Conservation (phyloP, 2,888 invertebrate species). For the Amiota communis region DNA sequence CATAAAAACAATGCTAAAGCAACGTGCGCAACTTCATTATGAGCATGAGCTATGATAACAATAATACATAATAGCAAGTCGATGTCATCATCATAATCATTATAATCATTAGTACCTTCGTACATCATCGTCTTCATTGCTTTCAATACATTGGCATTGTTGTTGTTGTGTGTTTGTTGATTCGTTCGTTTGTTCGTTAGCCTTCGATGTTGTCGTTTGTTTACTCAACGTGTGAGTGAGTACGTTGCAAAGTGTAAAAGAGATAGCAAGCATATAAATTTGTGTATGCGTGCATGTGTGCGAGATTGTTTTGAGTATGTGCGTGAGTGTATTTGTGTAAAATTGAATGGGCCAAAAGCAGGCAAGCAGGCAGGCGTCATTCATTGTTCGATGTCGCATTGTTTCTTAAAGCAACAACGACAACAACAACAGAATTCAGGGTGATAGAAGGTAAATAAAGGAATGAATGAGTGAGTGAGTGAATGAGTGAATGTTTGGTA, state of each 20-base stretch:
- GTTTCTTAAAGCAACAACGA: background rate
- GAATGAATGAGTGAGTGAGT: background rate
- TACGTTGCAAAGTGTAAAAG: background rate
- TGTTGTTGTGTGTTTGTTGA: background rate
- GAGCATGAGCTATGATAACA: background rate
- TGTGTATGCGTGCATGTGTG: background rate
- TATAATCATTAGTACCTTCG: background rate
- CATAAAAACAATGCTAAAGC: constrained; percentile 7
- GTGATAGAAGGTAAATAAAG: background rate
- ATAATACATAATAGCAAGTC: background rate
- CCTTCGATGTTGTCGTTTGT: background rate
- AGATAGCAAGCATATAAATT: background rate
- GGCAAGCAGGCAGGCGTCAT: background rate
- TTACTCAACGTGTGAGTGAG: constrained; percentile 1
- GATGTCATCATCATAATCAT: constrained; percentile 5
- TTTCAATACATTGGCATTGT: constrained; percentile 1
- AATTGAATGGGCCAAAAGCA: no score
- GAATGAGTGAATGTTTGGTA: no score
- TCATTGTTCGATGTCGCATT: constrained; percentile 15
- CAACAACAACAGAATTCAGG: no score
- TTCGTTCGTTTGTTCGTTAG: background rate
- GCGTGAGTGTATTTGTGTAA: background rate
- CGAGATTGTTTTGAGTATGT: no score
- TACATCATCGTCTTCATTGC: constrained; percentile 8
- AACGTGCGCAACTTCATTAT: constrained; percentile 23